Base-by-base conservation (phyloP, 2,797 vertebrate genomes). In the Sebastes kiyomatsui region DNA sequence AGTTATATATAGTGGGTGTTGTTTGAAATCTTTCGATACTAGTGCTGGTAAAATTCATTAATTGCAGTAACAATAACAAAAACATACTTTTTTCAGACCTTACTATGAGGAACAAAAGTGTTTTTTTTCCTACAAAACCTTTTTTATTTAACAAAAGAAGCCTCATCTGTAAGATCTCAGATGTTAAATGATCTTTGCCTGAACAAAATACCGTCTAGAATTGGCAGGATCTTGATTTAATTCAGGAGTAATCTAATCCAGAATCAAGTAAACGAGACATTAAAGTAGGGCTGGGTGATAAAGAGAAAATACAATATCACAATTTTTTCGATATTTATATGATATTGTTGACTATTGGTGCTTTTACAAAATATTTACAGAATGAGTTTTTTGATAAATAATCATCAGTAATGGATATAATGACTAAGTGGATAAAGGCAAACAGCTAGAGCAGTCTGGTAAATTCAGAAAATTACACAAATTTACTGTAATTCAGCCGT, bases 1-100 rank as follows among this genome's bases (percentile, higher is more conserved):
- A 64, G n/a, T 22, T 0, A 62, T 33, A 0, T 42, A 42, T 18
- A 27, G 22, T 27, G 4, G 33, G 6, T 38, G 0, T 30, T n/a
- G 18, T 12, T n/a, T 13, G 7, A 30, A 28, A 22, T 52, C 20
- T 0, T 33, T 33, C 9, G 6, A 18, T 7, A 13, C 2, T 28
- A 52, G 25, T 7, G 22, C 18, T 30, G 25, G 42, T 0, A 49
- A 3, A 28, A 27, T 25, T 42, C 38, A 14, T 42, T 62, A 6
- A 11, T 35, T 8, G 20, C 25, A 10, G n/a, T 6, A 32, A 13
- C 1, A 32, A 55, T 3, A 54, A 32, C 28, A 69, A 23, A 55
- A 4, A 0, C n/a, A n/a, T n/a, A 20, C 46, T 52, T n/a, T 52
- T 52, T 52, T 46, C 46, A 55, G 2, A 16, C 10, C 7, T 7